Conservation (phyloP, 2,113 vertebrate genomes). For the Myrmecophaga tridactyla region DNA sequence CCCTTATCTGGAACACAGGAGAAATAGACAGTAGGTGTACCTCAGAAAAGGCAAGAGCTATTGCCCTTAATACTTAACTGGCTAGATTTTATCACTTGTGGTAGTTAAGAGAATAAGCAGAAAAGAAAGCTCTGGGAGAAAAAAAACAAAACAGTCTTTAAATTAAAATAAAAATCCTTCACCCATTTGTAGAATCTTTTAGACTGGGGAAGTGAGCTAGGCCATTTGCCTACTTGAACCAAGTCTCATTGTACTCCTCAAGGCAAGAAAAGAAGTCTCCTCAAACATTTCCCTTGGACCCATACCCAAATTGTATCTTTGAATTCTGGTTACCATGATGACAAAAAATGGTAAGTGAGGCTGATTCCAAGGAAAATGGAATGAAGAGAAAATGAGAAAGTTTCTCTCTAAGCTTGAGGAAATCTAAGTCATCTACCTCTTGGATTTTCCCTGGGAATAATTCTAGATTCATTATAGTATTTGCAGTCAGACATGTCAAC, state of each 20-base stretch:
- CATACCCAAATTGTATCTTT: background rate
- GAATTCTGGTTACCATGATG: background rate
- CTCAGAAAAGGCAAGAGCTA: background rate
- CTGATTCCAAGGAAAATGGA: background rate
- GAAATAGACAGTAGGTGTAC: background rate
- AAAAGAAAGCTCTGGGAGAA: background rate
- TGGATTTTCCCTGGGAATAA: background rate
- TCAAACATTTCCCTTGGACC: background rate
- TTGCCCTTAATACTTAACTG: background rate
- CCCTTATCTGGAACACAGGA: background rate
- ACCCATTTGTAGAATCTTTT: background rate
- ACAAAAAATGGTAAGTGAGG: background rate
- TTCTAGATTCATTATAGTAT: background rate
- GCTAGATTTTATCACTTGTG: no score
- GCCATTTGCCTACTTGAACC: background rate
- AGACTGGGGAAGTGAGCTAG: background rate
- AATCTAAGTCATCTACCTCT: background rate
- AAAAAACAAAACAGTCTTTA: no score
- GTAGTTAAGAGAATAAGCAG: background rate
- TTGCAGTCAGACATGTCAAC: background rate
- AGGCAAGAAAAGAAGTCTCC: background rate
- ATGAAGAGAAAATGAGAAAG: background rate
- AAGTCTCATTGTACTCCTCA: background rate
- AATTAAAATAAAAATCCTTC: no score
- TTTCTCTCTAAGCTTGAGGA: background rate